Conservation (phyloP, 2,797 vertebrate species). For the Fistularia commersonii region DNA sequence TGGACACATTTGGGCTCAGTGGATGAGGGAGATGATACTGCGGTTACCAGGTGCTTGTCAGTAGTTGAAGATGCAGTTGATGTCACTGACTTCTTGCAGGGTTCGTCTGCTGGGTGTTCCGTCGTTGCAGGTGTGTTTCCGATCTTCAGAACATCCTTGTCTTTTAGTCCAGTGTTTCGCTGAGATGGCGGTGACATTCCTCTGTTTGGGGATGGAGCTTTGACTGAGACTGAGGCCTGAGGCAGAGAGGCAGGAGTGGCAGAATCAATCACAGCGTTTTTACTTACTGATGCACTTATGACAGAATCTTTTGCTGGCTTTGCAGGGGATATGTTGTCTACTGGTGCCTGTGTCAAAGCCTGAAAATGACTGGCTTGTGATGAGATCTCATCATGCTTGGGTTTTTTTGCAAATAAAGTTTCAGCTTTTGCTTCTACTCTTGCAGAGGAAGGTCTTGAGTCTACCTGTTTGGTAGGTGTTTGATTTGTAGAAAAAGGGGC, state of each 20-base stretch:
- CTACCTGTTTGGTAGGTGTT: conserved; percentile 10
- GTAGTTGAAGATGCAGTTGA: conserved; percentile 69
- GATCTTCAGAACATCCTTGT: conserved; percentile 47
- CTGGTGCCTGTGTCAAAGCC: conserved; percentile 27
- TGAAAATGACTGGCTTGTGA: conserved; percentile 26
- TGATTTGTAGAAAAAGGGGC: conserved; percentile 3
- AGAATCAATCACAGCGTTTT: conserved; percentile 68
- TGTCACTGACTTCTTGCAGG: conserved; percentile 67
- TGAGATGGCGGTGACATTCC: conserved; percentile 68
- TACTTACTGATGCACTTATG: conserved; percentile 57
- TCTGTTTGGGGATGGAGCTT: conserved; percentile 63
- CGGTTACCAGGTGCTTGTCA: conserved; percentile 32
- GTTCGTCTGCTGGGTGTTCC: conserved; percentile 28
- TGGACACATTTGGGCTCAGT: conserved; percentile 40
- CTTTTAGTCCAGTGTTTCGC: conserved; percentile 65
- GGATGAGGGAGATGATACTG: conserved; percentile 15
- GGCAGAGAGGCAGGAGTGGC: conserved; percentile 52
- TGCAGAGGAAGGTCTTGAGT: conserved; percentile 22
- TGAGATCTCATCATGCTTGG: conserved; percentile 19
- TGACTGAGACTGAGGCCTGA: conserved; percentile 57
- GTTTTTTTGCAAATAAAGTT: conserved; percentile 12
- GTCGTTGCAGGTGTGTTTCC: conserved; percentile 24
- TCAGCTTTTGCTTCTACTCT: conserved; percentile 24
- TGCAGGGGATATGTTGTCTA: conserved; percentile 41
- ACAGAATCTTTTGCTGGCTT: conserved; percentile 56